Conservation (phyloP, 2,888 invertebrate genomes). For the Mechanitis mazaeus region DNA sequence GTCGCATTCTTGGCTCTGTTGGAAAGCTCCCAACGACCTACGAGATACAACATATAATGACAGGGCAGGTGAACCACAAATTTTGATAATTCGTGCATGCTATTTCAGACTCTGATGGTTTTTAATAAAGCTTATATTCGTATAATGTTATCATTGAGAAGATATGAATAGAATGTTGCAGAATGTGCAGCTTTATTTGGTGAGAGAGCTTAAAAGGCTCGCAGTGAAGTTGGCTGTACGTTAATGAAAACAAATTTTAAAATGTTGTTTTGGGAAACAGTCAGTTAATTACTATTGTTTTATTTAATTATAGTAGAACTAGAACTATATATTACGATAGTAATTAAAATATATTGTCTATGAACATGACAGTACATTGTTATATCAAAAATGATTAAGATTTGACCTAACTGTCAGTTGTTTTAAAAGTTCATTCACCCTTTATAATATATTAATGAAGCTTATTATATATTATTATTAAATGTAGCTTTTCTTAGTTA, state of each 20-base stretch:
- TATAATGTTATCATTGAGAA: conserved; percentile 16
- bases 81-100: conserved; percentile 19
- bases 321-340: too few species aligned
- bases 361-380: too few species aligned
- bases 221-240: conserved; percentile 24
- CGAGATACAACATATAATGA: conserved; percentile 49
- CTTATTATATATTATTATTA: too few species aligned
- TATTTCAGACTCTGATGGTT: conserved; percentile 30
- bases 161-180: conserved; percentile 62
- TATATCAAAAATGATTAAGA: too few species aligned
- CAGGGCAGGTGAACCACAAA: conserved; percentile 49
- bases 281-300: too few species aligned
- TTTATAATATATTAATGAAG: too few species aligned
- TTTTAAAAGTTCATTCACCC: too few species aligned
- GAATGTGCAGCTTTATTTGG: conserved; percentile 67
- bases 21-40: conserved; percentile 38
- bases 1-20: conserved; percentile 26
- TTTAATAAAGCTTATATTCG: conserved; percentile 32
- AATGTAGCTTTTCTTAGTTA: too few species aligned
- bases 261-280: neutral
- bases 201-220: conserved; percentile 38
- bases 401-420: too few species aligned
- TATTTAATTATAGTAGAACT: too few species aligned
- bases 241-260: neutral
- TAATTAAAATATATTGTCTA: too few species aligned